A percentile compares a stretch with the other conserved stretches of the same genome.
Conservation (phyloP, 2,113 vertebrate genomes). For the Elephantulus edwardii region DNA sequence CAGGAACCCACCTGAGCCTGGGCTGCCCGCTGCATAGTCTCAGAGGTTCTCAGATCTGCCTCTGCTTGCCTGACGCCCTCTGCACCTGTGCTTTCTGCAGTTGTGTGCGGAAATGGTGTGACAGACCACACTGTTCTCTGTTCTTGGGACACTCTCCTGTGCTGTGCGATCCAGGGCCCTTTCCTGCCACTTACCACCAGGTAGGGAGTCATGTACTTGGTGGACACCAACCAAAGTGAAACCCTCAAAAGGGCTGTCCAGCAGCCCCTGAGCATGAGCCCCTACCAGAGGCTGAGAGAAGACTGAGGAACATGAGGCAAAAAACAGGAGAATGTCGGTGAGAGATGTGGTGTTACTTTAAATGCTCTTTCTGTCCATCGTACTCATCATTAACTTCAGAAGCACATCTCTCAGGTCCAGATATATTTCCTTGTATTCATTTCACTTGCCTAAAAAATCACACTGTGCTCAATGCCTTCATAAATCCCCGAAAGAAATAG, state of each 20-base stretch:
- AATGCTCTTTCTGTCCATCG: neutral
- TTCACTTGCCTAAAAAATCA: conserved; percentile 45
- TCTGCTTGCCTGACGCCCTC: conserved; percentile 68
- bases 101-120: conserved; percentile 60
- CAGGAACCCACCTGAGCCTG: conserved; percentile 65
- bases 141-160: neutral
- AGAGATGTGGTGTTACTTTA: fast-evolving
- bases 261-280: neutral
- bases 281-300: neutral
- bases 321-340: neutral
- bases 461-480: conserved; percentile 39
- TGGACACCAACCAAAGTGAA: neutral
- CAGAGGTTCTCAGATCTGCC: conserved; percentile 76
- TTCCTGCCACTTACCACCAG: neutral
- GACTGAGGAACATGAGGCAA: neutral
- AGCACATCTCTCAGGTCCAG: conserved; percentile 37
- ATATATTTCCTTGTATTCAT: neutral
- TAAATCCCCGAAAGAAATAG: no score
- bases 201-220: neutral
- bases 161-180: neutral
- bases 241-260: neutral
- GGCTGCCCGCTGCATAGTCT: conserved; percentile 66
- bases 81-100: conserved; percentile 66
- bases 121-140: conserved; percentile 55
- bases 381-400: neutral